Evolutionary conservation across 2,113 vertebrate species (phyloP).

Genomic region (Pan paniscus): DNA sequence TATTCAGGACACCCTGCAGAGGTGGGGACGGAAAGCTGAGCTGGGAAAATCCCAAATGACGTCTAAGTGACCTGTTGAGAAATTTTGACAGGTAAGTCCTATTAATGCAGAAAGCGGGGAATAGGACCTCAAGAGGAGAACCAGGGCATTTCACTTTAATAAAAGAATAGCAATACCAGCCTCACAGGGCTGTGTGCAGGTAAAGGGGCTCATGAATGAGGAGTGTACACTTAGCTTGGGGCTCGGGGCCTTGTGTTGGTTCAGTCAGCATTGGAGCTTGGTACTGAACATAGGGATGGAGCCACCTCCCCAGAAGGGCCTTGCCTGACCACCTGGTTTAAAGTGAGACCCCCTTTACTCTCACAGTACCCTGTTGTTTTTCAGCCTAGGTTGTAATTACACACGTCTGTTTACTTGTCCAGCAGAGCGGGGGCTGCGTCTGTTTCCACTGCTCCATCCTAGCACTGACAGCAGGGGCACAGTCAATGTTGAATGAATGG

Average conservation of each 20-base stretch:
- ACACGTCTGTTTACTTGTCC: slow-evolving; percentile 54
- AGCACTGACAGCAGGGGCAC: neutral
- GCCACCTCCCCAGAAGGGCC: neutral
- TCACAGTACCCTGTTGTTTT: neutral
- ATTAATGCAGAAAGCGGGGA: neutral
- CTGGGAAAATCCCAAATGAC: neutral
- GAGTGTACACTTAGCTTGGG: neutral
- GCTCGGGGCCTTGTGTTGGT: rapidly evolving
- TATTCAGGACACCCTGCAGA: neutral
- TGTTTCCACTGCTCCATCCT: neutral
- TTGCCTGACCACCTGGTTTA: neutral
- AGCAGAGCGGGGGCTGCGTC: neutral
- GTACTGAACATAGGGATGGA: neutral
- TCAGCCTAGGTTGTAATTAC: slow-evolving; percentile 53
- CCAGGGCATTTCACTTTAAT: neutral
- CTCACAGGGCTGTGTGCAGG: neutral
- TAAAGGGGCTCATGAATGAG: neutral
- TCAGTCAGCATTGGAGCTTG: neutral
- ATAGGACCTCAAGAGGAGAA: neutral
- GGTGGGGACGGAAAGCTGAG: neutral
- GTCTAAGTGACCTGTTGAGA: neutral
- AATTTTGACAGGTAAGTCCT: neutral
- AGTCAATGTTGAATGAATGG: neutral
- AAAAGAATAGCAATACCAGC: neutral
- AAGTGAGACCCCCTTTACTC: neutral